These are phyloP conservation scores for Hapalemur alaotrensis DNA, from an alignment of 2,797 vertebrate species.

Conservation along the genomic window DNA sequence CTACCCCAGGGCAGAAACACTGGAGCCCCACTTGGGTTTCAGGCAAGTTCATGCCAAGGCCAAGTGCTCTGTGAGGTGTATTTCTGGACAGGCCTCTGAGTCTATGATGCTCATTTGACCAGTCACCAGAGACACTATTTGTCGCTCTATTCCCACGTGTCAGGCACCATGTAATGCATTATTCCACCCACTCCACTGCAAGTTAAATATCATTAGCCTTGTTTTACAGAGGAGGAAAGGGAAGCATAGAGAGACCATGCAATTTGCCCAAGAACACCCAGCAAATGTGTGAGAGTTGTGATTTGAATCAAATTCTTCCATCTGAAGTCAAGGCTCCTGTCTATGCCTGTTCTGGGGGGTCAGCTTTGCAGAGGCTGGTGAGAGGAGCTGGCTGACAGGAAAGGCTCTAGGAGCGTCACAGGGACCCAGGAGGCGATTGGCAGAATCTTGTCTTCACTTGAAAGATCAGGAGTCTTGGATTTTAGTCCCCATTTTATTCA, in stretches of 20 bases:
- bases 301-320: not conserved
- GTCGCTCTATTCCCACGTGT: no score
- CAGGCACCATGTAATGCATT: not conserved
- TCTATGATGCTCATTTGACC: not conserved
- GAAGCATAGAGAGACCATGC: not conserved
- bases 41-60: not conserved
- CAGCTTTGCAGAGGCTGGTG: not conserved
- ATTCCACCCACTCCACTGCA: not conserved
- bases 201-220: no score
- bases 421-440: not conserved
- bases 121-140: not conserved
- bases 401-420: not conserved
- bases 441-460: not conserved
- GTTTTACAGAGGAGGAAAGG: not conserved
- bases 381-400: not conserved
- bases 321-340: not conserved
- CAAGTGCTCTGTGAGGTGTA: not conserved
- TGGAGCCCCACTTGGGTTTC: not conserved
- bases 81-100: not conserved
- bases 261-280: not conserved
- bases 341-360: not conserved
- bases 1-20: not conserved
- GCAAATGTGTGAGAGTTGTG: not conserved
- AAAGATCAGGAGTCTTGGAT: not conserved
- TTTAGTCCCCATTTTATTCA: not conserved